Conservation (phyloP, 1,140 invertebrate genomes). For the Euura lappo region DNA sequence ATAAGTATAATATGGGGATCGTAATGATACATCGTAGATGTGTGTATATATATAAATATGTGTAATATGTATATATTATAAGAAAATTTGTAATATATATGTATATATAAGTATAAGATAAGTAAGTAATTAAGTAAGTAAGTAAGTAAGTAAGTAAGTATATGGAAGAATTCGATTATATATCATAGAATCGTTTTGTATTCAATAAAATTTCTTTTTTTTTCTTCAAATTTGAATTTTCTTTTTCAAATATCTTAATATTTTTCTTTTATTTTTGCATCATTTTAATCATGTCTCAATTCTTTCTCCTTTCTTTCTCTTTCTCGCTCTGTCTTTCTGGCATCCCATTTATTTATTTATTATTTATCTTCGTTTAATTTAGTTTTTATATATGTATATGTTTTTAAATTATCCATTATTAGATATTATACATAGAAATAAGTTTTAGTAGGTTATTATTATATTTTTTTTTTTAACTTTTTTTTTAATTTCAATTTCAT, state of each 20-base stretch:
- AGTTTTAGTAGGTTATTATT: neutral
- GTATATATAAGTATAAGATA: no score
- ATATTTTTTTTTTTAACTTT: neutral
- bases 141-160: no score
- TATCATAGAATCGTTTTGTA: constrained; percentile 34
- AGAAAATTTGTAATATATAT: neutral
- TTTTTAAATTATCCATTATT: neutral
- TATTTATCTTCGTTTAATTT: constrained; percentile 17
- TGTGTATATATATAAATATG: no score
- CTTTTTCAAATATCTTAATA: no score
- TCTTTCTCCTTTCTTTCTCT: no score
- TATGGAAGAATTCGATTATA: constrained; percentile 42
- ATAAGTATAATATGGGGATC: no score
- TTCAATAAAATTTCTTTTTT: constrained; percentile 26
- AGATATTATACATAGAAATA: neutral
- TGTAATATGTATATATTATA: neutral
- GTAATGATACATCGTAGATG: no score
- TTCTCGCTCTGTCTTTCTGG: no score
- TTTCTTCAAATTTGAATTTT: neutral
- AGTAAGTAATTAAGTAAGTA: no score
- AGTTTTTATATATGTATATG: constrained; percentile 13
- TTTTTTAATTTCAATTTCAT: neutral
- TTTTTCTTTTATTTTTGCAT: no score
- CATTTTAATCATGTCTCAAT: no score
- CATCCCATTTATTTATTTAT: neutral